Percentiles rank a stretch among this genome's conserved stretches.
Conservation (phyloP, 2,113 vertebrate genomes). For the Xenopus borealis region DNA sequence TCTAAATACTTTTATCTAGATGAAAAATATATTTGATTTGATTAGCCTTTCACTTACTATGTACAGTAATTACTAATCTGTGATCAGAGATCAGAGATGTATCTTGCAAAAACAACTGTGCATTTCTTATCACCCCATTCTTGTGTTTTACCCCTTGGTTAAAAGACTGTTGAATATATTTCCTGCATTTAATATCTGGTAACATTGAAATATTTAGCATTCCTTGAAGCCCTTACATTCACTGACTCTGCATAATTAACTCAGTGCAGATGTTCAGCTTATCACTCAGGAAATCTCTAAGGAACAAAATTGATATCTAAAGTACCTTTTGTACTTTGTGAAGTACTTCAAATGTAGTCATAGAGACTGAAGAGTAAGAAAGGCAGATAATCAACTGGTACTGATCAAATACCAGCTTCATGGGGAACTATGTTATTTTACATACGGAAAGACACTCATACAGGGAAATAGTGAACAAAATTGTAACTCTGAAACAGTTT, state of each 20-base stretch:
- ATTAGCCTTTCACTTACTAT: too few relatives aligned
- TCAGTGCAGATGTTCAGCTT: constrained; percentile 44
- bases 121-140: constrained; percentile 26
- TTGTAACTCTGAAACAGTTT: too few relatives aligned
- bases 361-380: constrained; percentile 38
- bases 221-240: constrained; percentile 41
- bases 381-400: constrained; percentile 34
- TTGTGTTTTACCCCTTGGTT: constrained; percentile 16
- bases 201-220: constrained; percentile 47
- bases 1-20: too few relatives aligned
- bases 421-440: constrained; percentile 12
- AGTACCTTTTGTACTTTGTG: constrained; percentile 45
- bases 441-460: constrained; percentile 13
- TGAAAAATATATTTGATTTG: too few relatives aligned
- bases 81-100: too few relatives aligned
- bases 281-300: constrained; percentile 43
- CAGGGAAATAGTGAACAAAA: too few relatives aligned
- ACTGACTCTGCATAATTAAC: constrained; percentile 43
- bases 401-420: constrained; percentile 38
- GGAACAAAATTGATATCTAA: constrained; percentile 46
- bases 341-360: constrained; percentile 41
- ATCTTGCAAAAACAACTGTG: background rate
- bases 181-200: constrained; percentile 38
- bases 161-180: constrained; percentile 43
- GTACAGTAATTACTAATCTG: too few relatives aligned